Conservation (phyloP, 2,113 vertebrate species). For the human (Homo sapiens) region DNA sequence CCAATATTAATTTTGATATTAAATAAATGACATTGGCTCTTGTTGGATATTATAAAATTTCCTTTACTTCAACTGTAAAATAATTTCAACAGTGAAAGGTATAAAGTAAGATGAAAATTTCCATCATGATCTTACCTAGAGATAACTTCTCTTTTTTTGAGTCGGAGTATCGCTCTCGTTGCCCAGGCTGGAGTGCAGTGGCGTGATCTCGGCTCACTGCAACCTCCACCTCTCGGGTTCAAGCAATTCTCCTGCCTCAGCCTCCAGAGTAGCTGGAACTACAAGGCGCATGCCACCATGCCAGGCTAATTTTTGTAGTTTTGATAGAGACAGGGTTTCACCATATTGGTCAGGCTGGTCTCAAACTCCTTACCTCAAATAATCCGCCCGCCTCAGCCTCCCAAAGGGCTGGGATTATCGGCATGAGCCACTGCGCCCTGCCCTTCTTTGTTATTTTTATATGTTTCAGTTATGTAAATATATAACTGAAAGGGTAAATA, state of each 20-base stretch:
- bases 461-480: not conserved
- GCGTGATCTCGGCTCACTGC: no score
- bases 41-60: not conserved
- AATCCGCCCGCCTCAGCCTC: no score
- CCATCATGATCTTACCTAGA: not conserved
- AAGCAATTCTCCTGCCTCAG: no score
- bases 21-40: not conserved
- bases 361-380: no score
- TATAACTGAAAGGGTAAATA: not conserved
- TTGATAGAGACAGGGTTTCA: no score
- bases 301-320: no score
- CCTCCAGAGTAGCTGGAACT: no score
- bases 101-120: not conserved
- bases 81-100: not conserved
- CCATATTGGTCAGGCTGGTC: no score
- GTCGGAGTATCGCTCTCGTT: rapidly evolving
- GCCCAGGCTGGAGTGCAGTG: no score
- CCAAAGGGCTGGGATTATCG: no score
- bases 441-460: not conserved
- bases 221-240: rapidly evolving
- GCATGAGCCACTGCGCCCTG: no score
- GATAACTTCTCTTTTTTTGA: not conserved
- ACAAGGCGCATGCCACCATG: no score
- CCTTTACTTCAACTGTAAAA: not conserved
- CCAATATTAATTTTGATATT: not conserved